These are phyloP conservation scores for Saguinus midas DNA, from an alignment of 2,113 vertebrate species.

Conservation along the genomic window DNA sequence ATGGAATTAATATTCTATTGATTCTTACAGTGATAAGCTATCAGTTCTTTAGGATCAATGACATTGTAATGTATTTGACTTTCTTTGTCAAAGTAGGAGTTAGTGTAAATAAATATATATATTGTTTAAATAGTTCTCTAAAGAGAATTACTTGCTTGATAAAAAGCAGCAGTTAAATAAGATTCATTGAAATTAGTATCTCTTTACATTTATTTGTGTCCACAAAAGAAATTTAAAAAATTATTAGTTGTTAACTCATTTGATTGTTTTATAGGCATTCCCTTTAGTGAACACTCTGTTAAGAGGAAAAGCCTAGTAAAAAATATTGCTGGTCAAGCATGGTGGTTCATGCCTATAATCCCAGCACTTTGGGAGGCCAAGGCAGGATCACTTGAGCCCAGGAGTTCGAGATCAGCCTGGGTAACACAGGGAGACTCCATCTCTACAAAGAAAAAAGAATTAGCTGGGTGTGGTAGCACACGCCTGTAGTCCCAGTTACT, in stretches of 20 bases:
- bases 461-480: too few species aligned
- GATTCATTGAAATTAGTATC: not conserved
- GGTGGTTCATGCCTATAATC: too few species aligned
- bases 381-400: too few species aligned
- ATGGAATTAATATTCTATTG: not conserved
- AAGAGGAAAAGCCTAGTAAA: not conserved
- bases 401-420: too few species aligned
- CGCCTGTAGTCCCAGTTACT: too few species aligned
- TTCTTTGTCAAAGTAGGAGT: not conserved
- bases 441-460: too few species aligned
- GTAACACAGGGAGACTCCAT: too few species aligned
- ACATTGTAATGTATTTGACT: not conserved
- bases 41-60: not conserved
- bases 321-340: too few species aligned
- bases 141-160: conserved; percentile 36
- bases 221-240: not conserved
- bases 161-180: not conserved
- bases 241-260: not conserved
- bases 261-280: conserved; percentile 20
- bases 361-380: too few species aligned
- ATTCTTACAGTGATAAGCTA: not conserved
- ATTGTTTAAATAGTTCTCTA: conserved; percentile 32
- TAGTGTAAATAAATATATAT: not conserved
- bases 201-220: conserved; percentile 24
- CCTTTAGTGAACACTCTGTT: conserved; percentile 11